Base-by-base conservation (phyloP, 2,888 invertebrate genomes). In the Drosophila pseudotakahashii region DNA sequence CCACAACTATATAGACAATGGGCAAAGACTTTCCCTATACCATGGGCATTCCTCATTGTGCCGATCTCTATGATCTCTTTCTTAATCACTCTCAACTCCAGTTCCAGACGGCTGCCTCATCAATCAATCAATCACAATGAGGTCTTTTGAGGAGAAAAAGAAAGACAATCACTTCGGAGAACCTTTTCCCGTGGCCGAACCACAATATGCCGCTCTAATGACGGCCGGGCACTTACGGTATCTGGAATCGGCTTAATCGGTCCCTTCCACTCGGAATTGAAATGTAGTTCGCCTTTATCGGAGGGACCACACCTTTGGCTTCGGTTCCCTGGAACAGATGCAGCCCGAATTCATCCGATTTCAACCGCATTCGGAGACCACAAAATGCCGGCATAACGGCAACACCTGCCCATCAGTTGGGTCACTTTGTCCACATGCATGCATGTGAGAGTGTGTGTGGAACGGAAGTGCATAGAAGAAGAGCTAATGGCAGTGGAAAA, bases 401-500 rank as follows among this genome's bases (percentile, higher is more conserved):
- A 77, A 84, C 79, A 84, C 82, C 81, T 77, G 79, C 77, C 81
- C 70, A 73, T 75, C 53, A 44, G 66, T 58, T 57, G 48, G 42
- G 47, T 47, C 47, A 47, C 47, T 32, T 16, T 32, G n/a, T 47
- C 47, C 32, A 16, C 14, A 14, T 3, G n/a, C n/a, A n/a, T n/a
- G n/a, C n/a, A 9, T 42, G 41, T 60, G 62, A 45, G 63, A 51
- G 66, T 60, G 62, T 48, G 63, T 53, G 66, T 54, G 55, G 51
- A 80, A 39, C 80, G 80, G 80, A 80, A 81, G 75, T 80, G 72
- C 79, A 70, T 55, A 78, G 78, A 72, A 70, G 76, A 78, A 77
- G 77, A 68, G 66, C 77, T 62, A 61, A 59, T 71, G 71, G 50
- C 52, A 54, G 42, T 41, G 19, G 39, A 32, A n/a, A n/a, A 10